phyloP scores from a whole-genome alignment of 2,888 invertebrate species.

The Antheraea yamamai region DNA sequence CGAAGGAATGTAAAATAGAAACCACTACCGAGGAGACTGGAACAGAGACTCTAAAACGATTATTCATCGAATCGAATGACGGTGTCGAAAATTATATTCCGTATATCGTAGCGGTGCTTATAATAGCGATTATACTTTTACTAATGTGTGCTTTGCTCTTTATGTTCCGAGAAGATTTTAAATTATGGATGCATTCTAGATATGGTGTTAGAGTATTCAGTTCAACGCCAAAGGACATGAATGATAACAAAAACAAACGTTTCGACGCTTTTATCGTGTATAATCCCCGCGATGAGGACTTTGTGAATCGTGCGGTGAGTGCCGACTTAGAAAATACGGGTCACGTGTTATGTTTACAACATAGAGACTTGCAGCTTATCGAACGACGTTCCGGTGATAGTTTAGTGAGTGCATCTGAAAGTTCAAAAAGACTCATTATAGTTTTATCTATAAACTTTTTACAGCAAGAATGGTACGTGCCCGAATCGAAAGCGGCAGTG shows the following conservation, averaged over 20 bases:
- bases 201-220: constrained; percentile 89
- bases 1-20: constrained; percentile 83
- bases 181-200: constrained; percentile 89
- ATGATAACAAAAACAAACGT: constrained; percentile 84
- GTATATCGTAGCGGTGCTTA: constrained; percentile 86
- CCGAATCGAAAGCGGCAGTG: constrained; percentile 91
- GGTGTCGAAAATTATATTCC: constrained; percentile 88
- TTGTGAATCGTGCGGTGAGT: constrained; percentile 85
- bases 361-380: constrained; percentile 83
- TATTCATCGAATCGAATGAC: constrained; percentile 84
- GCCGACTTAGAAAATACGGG: constrained; percentile 87
- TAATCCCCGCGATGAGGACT: constrained; percentile 90
- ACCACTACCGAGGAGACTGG: constrained; percentile 85
- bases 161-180: constrained; percentile 89
- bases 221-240: constrained; percentile 79
- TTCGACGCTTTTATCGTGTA: constrained; percentile 95
- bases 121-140: constrained; percentile 86
- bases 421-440: constrained; percentile 88
- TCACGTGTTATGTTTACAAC: constrained; percentile 85
- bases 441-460: constrained; percentile 91
- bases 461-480: constrained; percentile 91
- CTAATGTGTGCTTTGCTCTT: constrained; percentile 86
- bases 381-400: constrained; percentile 81
- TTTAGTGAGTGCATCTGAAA: constrained; percentile 81
- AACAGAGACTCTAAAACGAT: constrained; percentile 79